phyloP scores from a whole-genome alignment of 2,888 invertebrate species.

The Eilema sororculum region DNA sequence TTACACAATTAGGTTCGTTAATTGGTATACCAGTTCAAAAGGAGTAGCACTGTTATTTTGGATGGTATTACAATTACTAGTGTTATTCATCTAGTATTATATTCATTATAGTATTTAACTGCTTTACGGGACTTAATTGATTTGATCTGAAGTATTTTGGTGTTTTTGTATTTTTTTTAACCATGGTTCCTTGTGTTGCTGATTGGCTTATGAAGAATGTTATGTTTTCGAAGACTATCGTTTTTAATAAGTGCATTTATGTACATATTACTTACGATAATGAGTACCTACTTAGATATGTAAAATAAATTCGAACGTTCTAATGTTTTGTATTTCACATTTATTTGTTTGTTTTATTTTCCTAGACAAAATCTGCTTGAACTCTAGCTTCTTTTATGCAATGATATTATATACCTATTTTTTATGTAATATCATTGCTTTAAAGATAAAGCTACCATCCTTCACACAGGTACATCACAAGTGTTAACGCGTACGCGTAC shows the following conservation, averaged over 20 bases:
- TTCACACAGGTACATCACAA: too few relatives aligned
- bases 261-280: conserved; percentile 32
- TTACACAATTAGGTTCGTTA: conserved; percentile 43
- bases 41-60: conserved; percentile 8
- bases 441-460: too few relatives aligned
- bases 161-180: conserved; percentile 43
- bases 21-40: conserved; percentile 39
- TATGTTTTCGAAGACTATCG: conserved; percentile 37
- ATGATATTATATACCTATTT: too few relatives aligned
- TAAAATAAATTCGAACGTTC: conserved; percentile 48
- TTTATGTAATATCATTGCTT: too few relatives aligned
- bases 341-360: conserved; percentile 27
- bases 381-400: too few relatives aligned
- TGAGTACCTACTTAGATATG: conserved; percentile 25
- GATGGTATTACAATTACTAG: neutral
- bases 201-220: conserved; percentile 37
- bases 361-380: neutral
- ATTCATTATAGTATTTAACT: neutral
- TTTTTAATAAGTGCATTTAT: conserved; percentile 25
- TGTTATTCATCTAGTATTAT: neutral
- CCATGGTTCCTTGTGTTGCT: conserved; percentile 35
- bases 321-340: conserved; percentile 42
- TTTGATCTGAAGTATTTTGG: conserved; percentile 28
- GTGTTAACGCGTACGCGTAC: too few relatives aligned
- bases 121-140: neutral